Evolutionary conservation across 2,797 vertebrate genomes (phyloP), one percentile per base, ranked within the genome.

Genomic region (Sarcophilus harrisii): DNA sequence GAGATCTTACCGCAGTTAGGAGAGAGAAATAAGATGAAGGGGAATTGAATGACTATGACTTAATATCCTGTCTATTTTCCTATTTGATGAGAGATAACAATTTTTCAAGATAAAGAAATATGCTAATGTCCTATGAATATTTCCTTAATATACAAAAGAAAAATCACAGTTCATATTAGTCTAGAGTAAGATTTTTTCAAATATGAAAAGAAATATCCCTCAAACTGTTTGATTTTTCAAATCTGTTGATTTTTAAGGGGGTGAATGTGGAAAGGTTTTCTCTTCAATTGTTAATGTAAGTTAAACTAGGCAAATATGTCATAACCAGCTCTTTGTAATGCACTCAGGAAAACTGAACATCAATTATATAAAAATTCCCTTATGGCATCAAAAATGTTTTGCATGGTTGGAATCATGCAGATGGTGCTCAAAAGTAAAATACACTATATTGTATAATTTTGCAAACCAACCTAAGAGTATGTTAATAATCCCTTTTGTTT

Each of bases 331-430:
- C 92, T 98, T 98, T 98, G 55, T 97, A 97, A 5, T 90, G 95
- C 92, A 97, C 94, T 98, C 92, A 97, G 87, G 93, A 96, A 98
- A 98, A 97, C 58, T 95, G 95, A 97, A 55, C 54, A 73, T 95
- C 95, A 97, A 98, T 98, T 98, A 96, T 96, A 0, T 98, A 98
- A 97, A 87, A 98, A 97, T 96, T 89, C 90, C 96, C 98, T 98
- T 96, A 97, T 97, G 97, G 97, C 97, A 97, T 93, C 97, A 96
- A 98, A 96, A 97, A 59, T 96, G 97, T 98, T 98, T 98, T 97
- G 92, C 96, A 97, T 97, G 98, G 97, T 98, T 98, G 97, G 98
- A 98, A 97, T 98, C 97, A 94, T 98, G 96, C 98, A 98, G 98
- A 98, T 98, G 98, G 98, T 98, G 96, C 87, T 98, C 92, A 96